Conservation (phyloP, 2,113 vertebrate species). For the Helogale parvula region DNA sequence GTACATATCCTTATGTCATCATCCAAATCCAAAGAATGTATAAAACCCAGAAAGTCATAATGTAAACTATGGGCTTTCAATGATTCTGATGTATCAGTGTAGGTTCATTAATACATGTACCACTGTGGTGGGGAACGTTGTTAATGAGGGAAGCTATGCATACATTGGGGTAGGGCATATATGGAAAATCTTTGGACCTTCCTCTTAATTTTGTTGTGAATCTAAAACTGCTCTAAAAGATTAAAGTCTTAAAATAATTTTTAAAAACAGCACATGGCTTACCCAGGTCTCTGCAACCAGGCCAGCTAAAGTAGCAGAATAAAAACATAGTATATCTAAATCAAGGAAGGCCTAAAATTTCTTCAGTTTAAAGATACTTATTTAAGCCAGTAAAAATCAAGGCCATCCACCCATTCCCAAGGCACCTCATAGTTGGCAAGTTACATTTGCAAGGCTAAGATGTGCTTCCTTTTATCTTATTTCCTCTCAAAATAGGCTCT, state of each 20-base stretch:
- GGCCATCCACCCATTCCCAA: constrained; percentile 2
- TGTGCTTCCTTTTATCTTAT: constrained; percentile 21
- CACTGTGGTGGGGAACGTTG: not conserved
- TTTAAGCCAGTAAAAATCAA: constrained; percentile 35
- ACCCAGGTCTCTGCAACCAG: not conserved
- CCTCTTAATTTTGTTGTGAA: not conserved
- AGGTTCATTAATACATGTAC: not conserved
- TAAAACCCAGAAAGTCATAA: not conserved
- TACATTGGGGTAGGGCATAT: not conserved
- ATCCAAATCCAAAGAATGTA: not conserved
- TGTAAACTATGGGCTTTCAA: not conserved
- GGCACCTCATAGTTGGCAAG: constrained; percentile 9
- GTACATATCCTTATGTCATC: not conserved
- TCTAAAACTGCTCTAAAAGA: not conserved
- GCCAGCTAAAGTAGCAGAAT: not conserved
- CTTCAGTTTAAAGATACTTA: not conserved
- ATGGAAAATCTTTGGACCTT: not conserved
- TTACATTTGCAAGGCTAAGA: constrained; percentile 57
- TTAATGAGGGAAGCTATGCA: not conserved
- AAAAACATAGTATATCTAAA: not conserved
- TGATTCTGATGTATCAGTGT: not conserved
- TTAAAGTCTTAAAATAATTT: not conserved
- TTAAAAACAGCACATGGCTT: not conserved
- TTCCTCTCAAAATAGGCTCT: constrained; percentile 52
- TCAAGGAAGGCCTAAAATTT: not conserved